Evolutionary conservation across 2,888 invertebrate genomes (phyloP).

Genomic region (Eupithecia subumbrata): DNA sequence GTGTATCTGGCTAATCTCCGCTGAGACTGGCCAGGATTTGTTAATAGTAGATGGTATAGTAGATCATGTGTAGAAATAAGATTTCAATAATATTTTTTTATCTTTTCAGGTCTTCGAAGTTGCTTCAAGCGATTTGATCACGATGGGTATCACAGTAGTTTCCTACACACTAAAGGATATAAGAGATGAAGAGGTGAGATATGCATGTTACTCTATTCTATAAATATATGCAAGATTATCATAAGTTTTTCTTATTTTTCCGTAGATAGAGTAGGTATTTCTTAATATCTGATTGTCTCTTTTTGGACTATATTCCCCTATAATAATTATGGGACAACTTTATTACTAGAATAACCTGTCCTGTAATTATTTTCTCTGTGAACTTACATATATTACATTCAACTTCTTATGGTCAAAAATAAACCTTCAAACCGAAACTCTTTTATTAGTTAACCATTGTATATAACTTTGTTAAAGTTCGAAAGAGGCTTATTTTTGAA

Average conservation of each 20-base stretch:
- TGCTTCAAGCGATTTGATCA: constrained; percentile 96
- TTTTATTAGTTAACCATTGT: neutral
- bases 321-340: neutral
- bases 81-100: neutral
- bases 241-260: neutral
- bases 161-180: constrained; percentile 98
- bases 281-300: neutral
- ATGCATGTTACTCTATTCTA: neutral
- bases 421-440: neutral
- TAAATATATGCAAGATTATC: neutral
- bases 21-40: too few species aligned
- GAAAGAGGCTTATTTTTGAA: neutral
- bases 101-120: constrained; percentile 92
- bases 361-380: neutral
- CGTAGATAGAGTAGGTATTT: neutral
- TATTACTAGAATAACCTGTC: neutral
- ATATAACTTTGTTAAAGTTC: neutral
- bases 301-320: neutral
- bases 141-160: constrained; percentile 98
- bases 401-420: neutral
- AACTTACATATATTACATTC: neutral
- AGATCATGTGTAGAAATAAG: neutral
- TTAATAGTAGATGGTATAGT: too few species aligned
- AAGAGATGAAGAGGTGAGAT: constrained; percentile 94
- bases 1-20: too few species aligned